Evolutionary conservation across 2,888 invertebrate species (phyloP).

Genomic region (Drosophila mulleri): DNA sequence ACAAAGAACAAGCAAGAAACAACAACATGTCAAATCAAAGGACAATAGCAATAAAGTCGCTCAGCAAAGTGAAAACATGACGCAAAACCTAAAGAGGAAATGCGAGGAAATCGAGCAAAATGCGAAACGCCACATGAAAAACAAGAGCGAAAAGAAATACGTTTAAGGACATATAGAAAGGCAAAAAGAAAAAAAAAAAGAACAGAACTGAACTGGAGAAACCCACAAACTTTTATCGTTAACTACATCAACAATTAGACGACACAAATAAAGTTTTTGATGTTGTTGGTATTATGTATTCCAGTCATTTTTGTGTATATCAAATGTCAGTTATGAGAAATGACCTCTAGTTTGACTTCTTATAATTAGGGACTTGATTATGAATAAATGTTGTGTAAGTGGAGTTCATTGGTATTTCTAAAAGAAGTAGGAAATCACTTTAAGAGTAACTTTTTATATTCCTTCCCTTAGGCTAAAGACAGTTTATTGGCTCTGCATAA

Average conservation of each 20-base stretch:
- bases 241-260: conserved; percentile 47
- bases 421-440: neutral
- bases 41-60: conserved; percentile 44
- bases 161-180: conserved; percentile 17
- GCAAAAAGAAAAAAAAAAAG: neutral
- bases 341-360: neutral
- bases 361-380: neutral
- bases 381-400: neutral
- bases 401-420: neutral
- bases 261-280: conserved; percentile 1
- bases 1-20: neutral
- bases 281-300: neutral
- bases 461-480: neutral
- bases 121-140: conserved; percentile 15
- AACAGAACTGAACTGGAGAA: neutral
- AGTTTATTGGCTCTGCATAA: neutral
- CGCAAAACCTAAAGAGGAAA: conserved; percentile 27
- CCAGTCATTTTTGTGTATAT: neutral
- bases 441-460: too few species aligned
- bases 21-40: conserved; percentile 49
- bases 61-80: conserved; percentile 35
- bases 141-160: conserved; percentile 3
- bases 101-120: conserved; percentile 13
- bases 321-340: neutral
- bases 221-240: conserved; percentile 42